phyloP scores from a whole-genome alignment of 2,888 invertebrate genomes.

The Heterodera filipjevi region DNA sequence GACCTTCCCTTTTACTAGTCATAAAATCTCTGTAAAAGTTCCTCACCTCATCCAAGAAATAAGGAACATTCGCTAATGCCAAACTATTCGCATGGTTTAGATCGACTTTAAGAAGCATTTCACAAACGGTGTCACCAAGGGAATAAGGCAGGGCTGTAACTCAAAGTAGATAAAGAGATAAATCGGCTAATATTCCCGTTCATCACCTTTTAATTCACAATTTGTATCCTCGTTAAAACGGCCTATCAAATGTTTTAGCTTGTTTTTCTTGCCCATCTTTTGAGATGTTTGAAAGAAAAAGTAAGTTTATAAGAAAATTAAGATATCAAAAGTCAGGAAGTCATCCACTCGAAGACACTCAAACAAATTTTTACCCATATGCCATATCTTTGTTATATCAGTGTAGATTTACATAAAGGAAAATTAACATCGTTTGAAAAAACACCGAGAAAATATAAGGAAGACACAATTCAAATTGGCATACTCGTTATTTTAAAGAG shows the following conservation, averaged over 20 bases:
- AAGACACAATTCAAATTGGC: neutral
- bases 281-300: neutral
- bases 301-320: neutral
- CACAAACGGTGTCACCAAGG: slow-evolving; percentile 12
- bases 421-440: neutral
- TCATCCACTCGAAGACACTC: neutral
- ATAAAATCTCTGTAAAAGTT: too few species aligned
- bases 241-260: neutral
- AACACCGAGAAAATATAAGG: neutral
- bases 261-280: slow-evolving; percentile 3
- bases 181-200: neutral
- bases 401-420: neutral
- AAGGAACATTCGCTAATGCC: slow-evolving; percentile 28
- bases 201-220: neutral
- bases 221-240: neutral
- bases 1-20: too few species aligned
- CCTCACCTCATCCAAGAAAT: slow-evolving; percentile 18
- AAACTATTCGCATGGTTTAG: slow-evolving; percentile 18
- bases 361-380: neutral
- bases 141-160: slow-evolving; percentile 24
- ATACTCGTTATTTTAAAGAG: neutral
- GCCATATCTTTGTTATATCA: neutral
- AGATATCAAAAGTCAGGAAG: neutral
- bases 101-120: slow-evolving; percentile 23
- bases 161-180: neutral